A percentile compares a stretch with the other conserved stretches of the same genome.
These are phyloP conservation scores for Adelosebastes latens DNA, from an alignment of 2,797 vertebrate genomes.

Conservation along the genomic window DNA sequence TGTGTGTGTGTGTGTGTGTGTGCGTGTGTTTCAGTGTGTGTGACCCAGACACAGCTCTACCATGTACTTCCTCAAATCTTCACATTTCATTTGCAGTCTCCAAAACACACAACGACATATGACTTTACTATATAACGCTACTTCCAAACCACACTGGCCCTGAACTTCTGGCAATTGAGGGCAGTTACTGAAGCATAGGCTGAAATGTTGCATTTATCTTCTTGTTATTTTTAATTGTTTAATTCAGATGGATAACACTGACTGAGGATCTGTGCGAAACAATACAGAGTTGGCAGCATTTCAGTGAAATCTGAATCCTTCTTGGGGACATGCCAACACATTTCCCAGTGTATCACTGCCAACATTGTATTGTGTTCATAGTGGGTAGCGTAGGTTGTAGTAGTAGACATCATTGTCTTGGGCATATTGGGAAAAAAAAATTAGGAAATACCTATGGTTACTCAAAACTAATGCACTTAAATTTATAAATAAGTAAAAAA, in stretches of 20 bases:
- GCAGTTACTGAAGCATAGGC: background rate
- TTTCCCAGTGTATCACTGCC: background rate
- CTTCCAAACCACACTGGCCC: background rate
- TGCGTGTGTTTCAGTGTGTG: background rate
- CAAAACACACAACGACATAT: background rate
- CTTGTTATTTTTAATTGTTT: background rate
- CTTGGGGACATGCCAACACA: background rate
- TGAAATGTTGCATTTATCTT: background rate
- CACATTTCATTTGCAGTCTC: background rate
- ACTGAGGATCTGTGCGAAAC: background rate
- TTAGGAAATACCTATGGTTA: background rate
- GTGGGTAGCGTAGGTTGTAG: background rate
- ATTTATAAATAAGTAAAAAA: background rate
- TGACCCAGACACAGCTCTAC: background rate
- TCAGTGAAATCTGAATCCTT: background rate
- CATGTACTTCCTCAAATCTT: background rate
- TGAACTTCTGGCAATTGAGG: background rate
- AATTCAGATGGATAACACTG: background rate
- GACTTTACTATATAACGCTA: background rate
- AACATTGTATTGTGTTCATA: background rate
- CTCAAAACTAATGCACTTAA: background rate
- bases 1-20: background rate
- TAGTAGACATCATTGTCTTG: background rate
- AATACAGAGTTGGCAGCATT: background rate
- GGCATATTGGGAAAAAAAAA: background rate